phyloP scores from a whole-genome alignment of 1,140 invertebrate species.

The Plodia interpunctella region DNA sequence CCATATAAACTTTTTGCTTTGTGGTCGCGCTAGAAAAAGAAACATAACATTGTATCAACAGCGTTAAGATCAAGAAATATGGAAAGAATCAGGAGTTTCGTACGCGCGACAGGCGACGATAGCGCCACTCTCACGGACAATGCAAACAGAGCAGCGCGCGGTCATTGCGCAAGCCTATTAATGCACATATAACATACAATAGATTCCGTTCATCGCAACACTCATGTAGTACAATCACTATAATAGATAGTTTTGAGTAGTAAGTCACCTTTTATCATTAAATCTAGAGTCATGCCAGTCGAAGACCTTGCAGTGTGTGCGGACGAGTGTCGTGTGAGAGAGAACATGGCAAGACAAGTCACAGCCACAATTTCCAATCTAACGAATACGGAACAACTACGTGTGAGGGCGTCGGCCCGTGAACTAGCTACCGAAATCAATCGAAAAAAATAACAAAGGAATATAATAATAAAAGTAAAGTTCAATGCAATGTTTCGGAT shows the following conservation, averaged over 20 bases:
- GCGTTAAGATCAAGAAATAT: conserved; percentile 35
- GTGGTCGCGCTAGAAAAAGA: conserved; percentile 72
- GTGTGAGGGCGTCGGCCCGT: conserved; percentile 41
- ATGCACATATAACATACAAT: conserved; percentile 60
- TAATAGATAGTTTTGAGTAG: conserved; percentile 79
- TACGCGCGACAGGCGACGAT: neutral
- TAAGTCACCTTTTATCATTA: conserved; percentile 77
- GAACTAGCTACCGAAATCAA: conserved; percentile 40
- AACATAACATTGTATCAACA: conserved; percentile 62
- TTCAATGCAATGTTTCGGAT: conserved; percentile 61
- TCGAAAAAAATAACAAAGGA: conserved; percentile 34
- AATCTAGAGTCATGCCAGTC: conserved; percentile 58
- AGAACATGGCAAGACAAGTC: conserved; percentile 55
- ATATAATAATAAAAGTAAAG: conserved; percentile 42
- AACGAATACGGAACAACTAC: conserved; percentile 43
- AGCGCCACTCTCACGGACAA: conserved; percentile 31
- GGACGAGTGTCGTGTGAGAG: conserved; percentile 50
- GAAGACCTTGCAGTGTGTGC: conserved; percentile 40
- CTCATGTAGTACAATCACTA: conserved; percentile 52
- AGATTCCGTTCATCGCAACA: conserved; percentile 39
- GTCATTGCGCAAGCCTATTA: conserved; percentile 47
- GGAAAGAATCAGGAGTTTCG: neutral
- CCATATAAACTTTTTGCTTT: conserved; percentile 75
- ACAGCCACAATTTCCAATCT: conserved; percentile 73
- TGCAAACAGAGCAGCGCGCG: conserved; percentile 52